Base-by-base conservation (phyloP, 2,797 vertebrate genomes). In the Liasis olivaceus region DNA sequence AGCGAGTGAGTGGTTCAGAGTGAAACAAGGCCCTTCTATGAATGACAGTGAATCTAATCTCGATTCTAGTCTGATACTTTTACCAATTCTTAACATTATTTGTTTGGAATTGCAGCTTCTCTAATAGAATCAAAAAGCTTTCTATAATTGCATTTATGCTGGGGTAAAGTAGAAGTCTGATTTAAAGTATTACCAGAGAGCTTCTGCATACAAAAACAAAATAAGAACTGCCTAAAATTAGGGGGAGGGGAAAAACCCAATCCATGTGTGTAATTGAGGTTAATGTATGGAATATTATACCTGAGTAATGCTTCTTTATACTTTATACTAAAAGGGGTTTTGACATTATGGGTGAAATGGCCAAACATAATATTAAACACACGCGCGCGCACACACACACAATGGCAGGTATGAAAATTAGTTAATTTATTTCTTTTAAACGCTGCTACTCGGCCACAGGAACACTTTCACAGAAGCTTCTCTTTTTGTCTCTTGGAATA, bases 161-260 rank as follows among this genome's bases (percentile, higher is more conserved):
- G 93, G 95, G 96, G 95, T 90, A 95, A 95, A 95, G 96, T 96
- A 94, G 93, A 95, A 89, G 60, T 42, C 31, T 90, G 69, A 93
- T 87, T 58, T 92, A 95, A 97, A 94, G 22, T 91, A 60, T 36
- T 92, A 64, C 66, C 86, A 91, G 90, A 92, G 63, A 91, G 17
- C 4, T 95, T 90, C 72, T 91, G 90, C 96, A 97, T 96, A 59
- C 13, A 54, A 56, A 51, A 64, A 86, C 28, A 20, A 94, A 91
- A 90, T 26, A 15, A 91, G 93, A 88, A 31, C 1, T 93, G 11
- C 11, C 85, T 72, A 66, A 88, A 89, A 87, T 12, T 5, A n/a
- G 60, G 59, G 4, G 59, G 4, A 12, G 42, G 20, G 12, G 22
- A 24, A 42, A 81, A 72, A 62, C 93, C 92, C 95, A 92, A 93